Evolutionary conservation across 2,797 vertebrate species (phyloP), one percentile per base, ranked within the genome.

Genomic region (Aplochiton taeniatus): DNA sequence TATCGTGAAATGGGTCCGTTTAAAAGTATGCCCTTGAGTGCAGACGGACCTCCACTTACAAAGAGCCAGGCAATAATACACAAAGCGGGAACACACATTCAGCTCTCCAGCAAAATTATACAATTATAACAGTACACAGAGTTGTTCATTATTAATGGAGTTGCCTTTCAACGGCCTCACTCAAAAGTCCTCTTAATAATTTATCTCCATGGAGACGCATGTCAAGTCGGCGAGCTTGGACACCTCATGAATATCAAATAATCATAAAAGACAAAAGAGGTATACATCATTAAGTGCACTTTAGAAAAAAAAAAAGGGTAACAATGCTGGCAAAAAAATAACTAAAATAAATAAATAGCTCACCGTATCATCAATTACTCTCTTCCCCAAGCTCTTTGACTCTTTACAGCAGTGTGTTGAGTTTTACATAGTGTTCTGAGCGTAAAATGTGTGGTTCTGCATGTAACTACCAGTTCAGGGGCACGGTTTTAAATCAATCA

Each of bases 241-340:
- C 91, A 90, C 86, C 80, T 89, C 86, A 90, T 91, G 89, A 91
- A 92, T 92, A 91, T 89, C 86, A 91, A 91, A 92, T 90, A 89
- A 88, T 90, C 85, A 91, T 89, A 87, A 86, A 90, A 90, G 90
- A 91, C 82, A 87, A 89, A 89, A 84, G 86, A 69, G 83, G 65
- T 74, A 87, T 87, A 86, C 84, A 89, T 90, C 88, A 88, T 90
- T 87, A 88, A 86, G 80, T 70, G 61, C 74, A 70, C 62, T 87
- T 90, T 82, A 78, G n/a, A n/a, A n/a, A n/a, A 74, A 84, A 83
- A 56, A 56, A 49, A 19, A 66, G 77, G 70, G 76, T 72, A 66
- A 77, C 63, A 65, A 70, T 67, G 68, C 76, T 82, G 61, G 71
- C 65, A 57, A 75, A 50, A 76, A 79, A 80, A 69, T 63, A 44